Evolutionary conservation across 1,140 invertebrate species (phyloP), one percentile per base, ranked within the genome.

Genomic region (Propsilocerus akamusi): DNA sequence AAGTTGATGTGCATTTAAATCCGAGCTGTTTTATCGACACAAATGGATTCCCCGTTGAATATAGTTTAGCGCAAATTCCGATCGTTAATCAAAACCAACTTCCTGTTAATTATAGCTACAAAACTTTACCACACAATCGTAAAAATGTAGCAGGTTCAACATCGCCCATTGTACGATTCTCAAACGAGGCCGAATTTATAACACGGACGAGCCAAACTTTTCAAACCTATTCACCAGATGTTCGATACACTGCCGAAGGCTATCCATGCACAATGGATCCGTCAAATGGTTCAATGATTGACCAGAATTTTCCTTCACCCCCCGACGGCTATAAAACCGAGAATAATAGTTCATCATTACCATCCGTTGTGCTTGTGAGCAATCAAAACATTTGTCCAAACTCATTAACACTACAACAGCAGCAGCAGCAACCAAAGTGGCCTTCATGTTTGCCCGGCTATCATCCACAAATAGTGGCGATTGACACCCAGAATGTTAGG

Each of bases 21-120:
- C 77, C 78, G 0, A 72, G 75, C 0, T 76, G 75, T 51, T 77
- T 78, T 56, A 66, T 86, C 51, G 83, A 83, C 49, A 73, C 72
- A 28, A 82, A 86, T 50, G 81, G 80, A 0, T 86, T 84, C 60
- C 81, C 82, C 0, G 68, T 82, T 14, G 84, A 89, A 56, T 88
- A 83, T 53, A 85, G 83, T 48, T 63, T 30, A n/a, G n/a, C 28
- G 2, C 28, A 14, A 61, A 41, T 59, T 59, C 26, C 62, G 63
- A 32, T 25, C 53, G 23, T 49, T 51, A 49, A 51, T 51, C 52
- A 52, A 26, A 53, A 46, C 17, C 55, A 52, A 25, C 53, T 8
- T 53, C 49, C 3, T 53, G 54, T 4, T 51, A 54, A 0, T 52
- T 54, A 54, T 52, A 53, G n/a, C 53, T 51, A 32, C 50, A 53